Evolutionary conservation across 2,888 invertebrate genomes (phyloP).

Genomic region (Meiosimyza platycephala): DNA sequence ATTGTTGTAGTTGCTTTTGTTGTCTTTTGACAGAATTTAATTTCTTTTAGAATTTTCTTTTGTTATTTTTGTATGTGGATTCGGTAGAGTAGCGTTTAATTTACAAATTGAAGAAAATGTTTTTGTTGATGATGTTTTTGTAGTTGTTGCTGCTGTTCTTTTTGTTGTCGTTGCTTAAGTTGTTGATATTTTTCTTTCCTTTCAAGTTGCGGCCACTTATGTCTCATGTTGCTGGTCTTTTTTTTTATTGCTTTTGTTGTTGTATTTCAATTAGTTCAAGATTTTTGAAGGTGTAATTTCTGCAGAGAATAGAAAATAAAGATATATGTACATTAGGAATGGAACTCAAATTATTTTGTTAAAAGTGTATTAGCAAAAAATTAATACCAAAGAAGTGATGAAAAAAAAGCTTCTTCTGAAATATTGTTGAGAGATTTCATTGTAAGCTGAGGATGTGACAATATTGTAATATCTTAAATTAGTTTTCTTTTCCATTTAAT

Average conservation of each 20-base stretch:
- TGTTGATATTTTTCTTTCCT: background rate
- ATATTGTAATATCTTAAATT: too few species aligned
- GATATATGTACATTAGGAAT: too few species aligned
- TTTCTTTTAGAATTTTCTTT: background rate
- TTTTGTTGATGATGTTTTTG: slow-evolving; percentile 36
- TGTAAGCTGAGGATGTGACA: too few species aligned
- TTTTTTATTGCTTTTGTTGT: slow-evolving; percentile 34
- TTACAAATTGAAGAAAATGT: slow-evolving; percentile 7
- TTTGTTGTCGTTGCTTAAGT: slow-evolving; percentile 27
- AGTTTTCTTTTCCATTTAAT: too few species aligned
- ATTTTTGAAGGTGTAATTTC: too few species aligned
- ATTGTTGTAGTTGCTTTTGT: slow-evolving; percentile 2
- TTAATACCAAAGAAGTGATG: too few species aligned
- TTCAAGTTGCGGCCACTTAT: background rate
- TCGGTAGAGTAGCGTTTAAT: slow-evolving; percentile 8
- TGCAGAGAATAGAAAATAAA: too few species aligned
- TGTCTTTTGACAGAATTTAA: background rate
- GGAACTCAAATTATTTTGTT: too few species aligned
- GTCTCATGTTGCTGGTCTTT: slow-evolving; percentile 22
- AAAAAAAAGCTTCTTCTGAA: too few species aligned
- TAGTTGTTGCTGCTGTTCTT: slow-evolving; percentile 26
- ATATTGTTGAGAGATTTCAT: too few species aligned
- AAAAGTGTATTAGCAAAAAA: too few species aligned
- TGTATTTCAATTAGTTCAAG: too few species aligned
- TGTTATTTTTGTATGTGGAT: slow-evolving; percentile 13